Conservation (phyloP, 2,888 invertebrate genomes). For the Megalurothrips usitatus region DNA sequence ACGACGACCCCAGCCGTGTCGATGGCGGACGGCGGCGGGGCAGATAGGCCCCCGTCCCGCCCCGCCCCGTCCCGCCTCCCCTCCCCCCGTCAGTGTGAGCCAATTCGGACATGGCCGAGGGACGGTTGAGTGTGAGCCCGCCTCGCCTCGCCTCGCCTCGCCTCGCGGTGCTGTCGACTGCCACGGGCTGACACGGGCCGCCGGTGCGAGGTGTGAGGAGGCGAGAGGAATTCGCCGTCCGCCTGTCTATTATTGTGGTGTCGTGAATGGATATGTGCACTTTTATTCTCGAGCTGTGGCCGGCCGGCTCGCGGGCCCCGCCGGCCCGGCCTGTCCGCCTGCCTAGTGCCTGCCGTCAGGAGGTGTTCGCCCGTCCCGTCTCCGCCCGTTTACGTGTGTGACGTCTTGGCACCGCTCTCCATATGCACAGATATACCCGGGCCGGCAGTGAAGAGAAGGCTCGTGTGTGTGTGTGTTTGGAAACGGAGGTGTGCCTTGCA, state of each 20-base stretch:
- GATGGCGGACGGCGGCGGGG: conserved; percentile 31
- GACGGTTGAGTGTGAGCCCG: neutral
- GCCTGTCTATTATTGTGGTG: neutral
- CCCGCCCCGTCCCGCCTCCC: too few relatives aligned
- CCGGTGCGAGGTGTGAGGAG: neutral
- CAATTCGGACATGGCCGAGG: too few relatives aligned
- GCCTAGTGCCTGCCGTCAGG: neutral
- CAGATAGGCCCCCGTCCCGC: too few relatives aligned
- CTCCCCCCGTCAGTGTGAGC: too few relatives aligned
- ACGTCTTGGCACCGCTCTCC: too few relatives aligned
- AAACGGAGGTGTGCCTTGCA: too few relatives aligned
- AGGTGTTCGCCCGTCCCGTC: too few relatives aligned
- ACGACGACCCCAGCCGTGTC: conserved; percentile 39
- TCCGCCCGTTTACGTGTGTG: too few relatives aligned
- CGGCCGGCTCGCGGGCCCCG: neutral
- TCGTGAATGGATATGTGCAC: neutral
- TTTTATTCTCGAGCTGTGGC: neutral
- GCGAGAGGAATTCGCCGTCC: neutral
- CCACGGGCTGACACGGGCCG: neutral
- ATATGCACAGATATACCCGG: too few relatives aligned
- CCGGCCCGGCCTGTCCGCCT: neutral
- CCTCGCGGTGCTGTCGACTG: neutral
- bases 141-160: neutral
- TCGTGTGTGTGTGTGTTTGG: too few relatives aligned
- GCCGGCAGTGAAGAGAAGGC: too few relatives aligned